Evolutionary conservation across 2,113 vertebrate species (phyloP), one percentile per base, ranked within the genome.

Genomic region (Myotis lucifugus): DNA sequence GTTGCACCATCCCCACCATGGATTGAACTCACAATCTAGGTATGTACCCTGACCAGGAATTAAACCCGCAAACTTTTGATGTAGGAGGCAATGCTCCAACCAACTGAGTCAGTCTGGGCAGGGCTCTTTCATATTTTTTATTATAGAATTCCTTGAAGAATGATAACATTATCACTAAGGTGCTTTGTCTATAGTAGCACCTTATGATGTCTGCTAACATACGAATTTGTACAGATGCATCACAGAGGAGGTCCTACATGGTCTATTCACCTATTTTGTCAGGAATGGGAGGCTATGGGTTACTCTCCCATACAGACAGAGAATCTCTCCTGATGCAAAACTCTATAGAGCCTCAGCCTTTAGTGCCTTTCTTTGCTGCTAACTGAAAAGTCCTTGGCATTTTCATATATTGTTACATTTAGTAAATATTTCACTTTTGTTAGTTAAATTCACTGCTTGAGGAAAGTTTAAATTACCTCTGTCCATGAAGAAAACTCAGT

Each of bases 361-460:
- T 48, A 79, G 72, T 69, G 50, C 25, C 42, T 81, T 67, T 59
- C 42, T 27, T 76, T 87, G n/a, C 34, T 83, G 42, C 42, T 64
- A 34, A 61, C n/a, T 83, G 29, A 83, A 77, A 91, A 90, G 23
- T 32, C 19, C 34, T 70, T 74, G 48, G 9, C 17, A 59, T 81
- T 74, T 90, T 73, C 14, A 79, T 40, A 66, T n/a, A 48, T 9
- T 76, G 13, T 67, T 85, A 32, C 6, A 52, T 64, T 85, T 70
- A 74, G 21, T 56, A 83, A 91, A 83, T 77, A 79, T 23, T 90
- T 86, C 66, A n/a, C 85, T 40, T 52, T 32, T 77, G 19, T 95
- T 77, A 52, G 29, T 94, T 88, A 79, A 73, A 46, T 88, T 70
- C 6, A 50, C 3, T 8, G 48, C 54, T 85, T 54, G 18, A 46